phyloP scores from a whole-genome alignment of 2,113 vertebrate species.

The Pan troglodytes region DNA sequence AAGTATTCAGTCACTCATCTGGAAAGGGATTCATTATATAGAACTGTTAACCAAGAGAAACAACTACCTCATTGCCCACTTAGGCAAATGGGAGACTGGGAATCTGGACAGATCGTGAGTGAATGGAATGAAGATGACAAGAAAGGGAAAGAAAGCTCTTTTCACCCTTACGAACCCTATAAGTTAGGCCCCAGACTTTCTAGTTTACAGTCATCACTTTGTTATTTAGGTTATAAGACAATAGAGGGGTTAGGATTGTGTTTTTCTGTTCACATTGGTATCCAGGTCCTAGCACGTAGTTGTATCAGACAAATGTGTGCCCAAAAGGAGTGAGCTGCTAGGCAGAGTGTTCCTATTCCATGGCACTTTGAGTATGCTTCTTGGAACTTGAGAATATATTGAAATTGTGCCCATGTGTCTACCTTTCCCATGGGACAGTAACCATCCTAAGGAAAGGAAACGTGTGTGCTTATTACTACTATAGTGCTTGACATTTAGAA shows the following conservation, averaged over 20 bases:
- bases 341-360: too few relatives aligned
- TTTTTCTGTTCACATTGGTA: not conserved
- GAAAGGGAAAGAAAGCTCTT: not conserved
- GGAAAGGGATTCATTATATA: not conserved
- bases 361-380: not conserved
- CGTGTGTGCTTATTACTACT: not conserved
- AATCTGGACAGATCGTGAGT: not conserved
- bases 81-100: not conserved
- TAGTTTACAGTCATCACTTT: not conserved
- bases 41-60: not conserved
- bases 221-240: not conserved
- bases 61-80: not conserved
- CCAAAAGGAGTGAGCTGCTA: not conserved
- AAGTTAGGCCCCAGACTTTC: too few relatives aligned
- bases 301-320: not conserved
- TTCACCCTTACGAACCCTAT: not conserved
- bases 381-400: not conserved
- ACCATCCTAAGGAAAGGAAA: not conserved
- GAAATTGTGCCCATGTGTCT: not conserved
- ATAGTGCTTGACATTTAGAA: not conserved
- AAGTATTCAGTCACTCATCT: not conserved
- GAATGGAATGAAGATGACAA: not conserved
- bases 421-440: not conserved
- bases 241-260: not conserved
- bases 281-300: not conserved